Conservation (phyloP, 2,888 invertebrate species). For the Melanargia galathea region DNA sequence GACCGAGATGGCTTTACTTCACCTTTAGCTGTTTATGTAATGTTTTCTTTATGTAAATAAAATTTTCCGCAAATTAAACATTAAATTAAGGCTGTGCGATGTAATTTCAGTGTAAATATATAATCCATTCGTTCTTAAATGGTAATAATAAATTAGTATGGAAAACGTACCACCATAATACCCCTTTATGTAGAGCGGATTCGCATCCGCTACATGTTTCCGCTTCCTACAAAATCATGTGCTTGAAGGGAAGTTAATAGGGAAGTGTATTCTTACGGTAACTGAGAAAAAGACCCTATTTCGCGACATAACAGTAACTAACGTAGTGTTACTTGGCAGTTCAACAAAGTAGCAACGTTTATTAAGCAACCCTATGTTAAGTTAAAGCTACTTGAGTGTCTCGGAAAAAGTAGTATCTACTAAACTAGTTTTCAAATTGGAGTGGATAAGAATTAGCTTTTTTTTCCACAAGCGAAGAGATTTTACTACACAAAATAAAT, state of each 20-base stretch:
- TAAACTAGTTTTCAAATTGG: too few relatives aligned
- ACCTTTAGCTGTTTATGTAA: too few relatives aligned
- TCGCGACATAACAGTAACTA: too few relatives aligned
- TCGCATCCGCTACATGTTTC: conserved; percentile 52
- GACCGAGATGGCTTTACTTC: too few relatives aligned
- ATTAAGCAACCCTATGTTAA: neutral
- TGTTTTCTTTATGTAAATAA: too few relatives aligned
- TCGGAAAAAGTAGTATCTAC: neutral
- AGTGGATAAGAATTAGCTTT: neutral
- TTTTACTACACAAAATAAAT: neutral
- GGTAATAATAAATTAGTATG: too few relatives aligned
- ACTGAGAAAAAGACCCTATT: neutral
- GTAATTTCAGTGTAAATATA: too few relatives aligned
- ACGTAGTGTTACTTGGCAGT: neutral
- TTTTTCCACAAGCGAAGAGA: neutral
- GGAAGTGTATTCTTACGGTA: neutral
- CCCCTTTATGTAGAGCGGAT: conserved; percentile 8
- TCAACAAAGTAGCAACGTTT: neutral
- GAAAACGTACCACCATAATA: too few relatives aligned
- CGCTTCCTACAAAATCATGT: conserved; percentile 42
- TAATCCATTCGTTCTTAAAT: too few relatives aligned
- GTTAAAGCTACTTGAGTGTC: neutral
- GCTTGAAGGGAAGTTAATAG: conserved; percentile 7
- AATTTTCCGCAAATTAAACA: too few relatives aligned
- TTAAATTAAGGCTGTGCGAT: too few relatives aligned